Base-by-base conservation (phyloP, 2,113 vertebrate genomes). In the Eublepharis macularius region DNA sequence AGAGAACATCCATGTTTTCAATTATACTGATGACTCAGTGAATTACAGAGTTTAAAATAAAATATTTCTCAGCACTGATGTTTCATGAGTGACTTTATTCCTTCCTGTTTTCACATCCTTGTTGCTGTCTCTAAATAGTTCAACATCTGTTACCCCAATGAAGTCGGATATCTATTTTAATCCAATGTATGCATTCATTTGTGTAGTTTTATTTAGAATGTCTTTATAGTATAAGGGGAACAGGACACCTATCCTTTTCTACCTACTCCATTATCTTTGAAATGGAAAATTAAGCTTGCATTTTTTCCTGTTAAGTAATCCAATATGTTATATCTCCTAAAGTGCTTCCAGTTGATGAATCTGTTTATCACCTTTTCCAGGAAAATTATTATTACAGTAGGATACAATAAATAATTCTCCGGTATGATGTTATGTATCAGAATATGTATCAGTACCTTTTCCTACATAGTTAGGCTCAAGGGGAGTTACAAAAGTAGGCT, bases 61-160 rank as follows among this genome's bases (percentile, higher is more conserved):
- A 69, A 84, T 84, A 90, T 93, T 92, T 88, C 81, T 26, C 60
- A 91, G 88, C 75, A 92, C 81, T 94, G 89, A 91, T 79, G 90
- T 90, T 93, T 95, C 86, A 85, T 70, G 87, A 79, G 90, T 93
- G 91, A 94, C 74, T 93, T 94, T 92, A 90, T 86, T 84, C 90
- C 92, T 88, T 91, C 92, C 91, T 92, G 93, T 92, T 95, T 95
- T 92, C 88, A 91, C 87, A 92, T 93, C 84, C 49, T 93, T 94
- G 72, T 90, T 95, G 93, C 89, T 94, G 85, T 91, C 89, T 91
- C 90, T 93, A 95, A 95, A 95, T 94, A 95, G 81, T 76, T 69
- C 86, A 95, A 87, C 94, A 95, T 93, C 94, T 96, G 94, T 92
- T 94, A 88, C 76, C 80, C 77, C 82, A 89, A 0, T 89, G 81